phyloP scores from a whole-genome alignment of 2,113 vertebrate species.

The Prochilodus magdalenae region DNA sequence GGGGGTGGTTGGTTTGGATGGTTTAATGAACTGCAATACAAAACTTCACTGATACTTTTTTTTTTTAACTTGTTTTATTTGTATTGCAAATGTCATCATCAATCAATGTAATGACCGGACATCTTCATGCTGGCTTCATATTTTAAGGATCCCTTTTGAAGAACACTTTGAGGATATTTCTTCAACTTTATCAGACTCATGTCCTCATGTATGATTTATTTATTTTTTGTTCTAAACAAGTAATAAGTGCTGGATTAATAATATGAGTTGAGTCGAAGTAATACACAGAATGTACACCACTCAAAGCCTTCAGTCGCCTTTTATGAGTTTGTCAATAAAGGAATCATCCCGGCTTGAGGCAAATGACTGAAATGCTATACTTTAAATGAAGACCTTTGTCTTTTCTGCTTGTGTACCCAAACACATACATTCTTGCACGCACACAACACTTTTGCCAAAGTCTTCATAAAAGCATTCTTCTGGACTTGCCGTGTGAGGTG shows the following conservation, averaged over 20 bases:
- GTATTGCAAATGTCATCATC: too few species aligned
- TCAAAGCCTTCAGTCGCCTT: conserved; percentile 8
- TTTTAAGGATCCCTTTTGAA: conserved; percentile 32
- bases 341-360: conserved; percentile 11
- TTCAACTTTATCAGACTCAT: background rate
- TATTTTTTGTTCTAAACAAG: background rate
- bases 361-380: conserved; percentile 3
- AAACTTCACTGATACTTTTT: too few species aligned
- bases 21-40: too few species aligned
- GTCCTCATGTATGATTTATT: background rate
- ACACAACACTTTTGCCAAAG: conserved; percentile 15
- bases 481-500: conserved; percentile 35
- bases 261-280: background rate
- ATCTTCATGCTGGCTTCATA: conserved; percentile 54
- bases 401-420: conserved; percentile 18
- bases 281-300: background rate
- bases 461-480: conserved; percentile 44
- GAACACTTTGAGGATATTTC: conserved; percentile 44
- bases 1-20: too few species aligned
- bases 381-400: conserved; percentile 8
- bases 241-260: background rate
- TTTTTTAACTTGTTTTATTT: too few species aligned
- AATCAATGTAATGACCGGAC: conserved; percentile 56
- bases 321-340: conserved; percentile 15
- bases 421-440: background rate